These are phyloP conservation scores for Telmatochromis sp. DNA, from an alignment of 2,113 vertebrate species.

Conservation along the genomic window DNA sequence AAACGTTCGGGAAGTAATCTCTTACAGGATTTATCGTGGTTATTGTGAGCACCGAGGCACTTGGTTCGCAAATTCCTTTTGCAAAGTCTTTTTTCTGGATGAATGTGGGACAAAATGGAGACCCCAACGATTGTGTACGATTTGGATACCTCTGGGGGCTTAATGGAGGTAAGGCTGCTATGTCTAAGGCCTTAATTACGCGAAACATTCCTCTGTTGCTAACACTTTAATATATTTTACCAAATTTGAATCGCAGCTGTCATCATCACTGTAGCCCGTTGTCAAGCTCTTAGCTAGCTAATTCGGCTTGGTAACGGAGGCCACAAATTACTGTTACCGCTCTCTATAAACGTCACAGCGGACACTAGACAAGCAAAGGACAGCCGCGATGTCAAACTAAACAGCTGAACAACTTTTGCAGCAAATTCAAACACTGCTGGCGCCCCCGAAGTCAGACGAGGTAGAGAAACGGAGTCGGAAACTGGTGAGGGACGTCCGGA, in stretches of 20 bases:
- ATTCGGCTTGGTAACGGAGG: constrained; percentile 1
- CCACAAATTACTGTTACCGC: not conserved
- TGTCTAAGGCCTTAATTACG: not conserved
- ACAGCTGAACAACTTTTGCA: constrained; percentile 42
- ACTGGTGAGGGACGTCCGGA: constrained; percentile 84
- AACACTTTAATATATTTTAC: not conserved
- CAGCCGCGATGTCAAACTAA: not conserved
- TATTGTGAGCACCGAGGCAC: not conserved
- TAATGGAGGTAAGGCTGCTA: constrained; percentile 86
- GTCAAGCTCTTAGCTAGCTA: not conserved
- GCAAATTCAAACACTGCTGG: constrained; percentile 94
- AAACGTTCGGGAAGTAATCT: not conserved
- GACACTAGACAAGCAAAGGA: not conserved
- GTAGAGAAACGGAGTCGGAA: constrained; percentile 84
- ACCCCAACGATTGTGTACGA: constrained; percentile 97
- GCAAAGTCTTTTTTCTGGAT: constrained; percentile 66
- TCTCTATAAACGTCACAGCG: not conserved
- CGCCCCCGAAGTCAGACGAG: constrained; percentile 90
- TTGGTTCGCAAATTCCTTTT: not conserved
- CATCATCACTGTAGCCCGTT: not conserved
- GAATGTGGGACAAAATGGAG: constrained; percentile 98
- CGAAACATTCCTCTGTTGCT: not conserved
- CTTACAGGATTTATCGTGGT: not conserved
- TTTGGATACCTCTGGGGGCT: constrained; percentile 92
- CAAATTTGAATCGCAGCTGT: not conserved